Conservation (phyloP, 2,113 vertebrate genomes). For the Haliaeetus leucogaster region DNA sequence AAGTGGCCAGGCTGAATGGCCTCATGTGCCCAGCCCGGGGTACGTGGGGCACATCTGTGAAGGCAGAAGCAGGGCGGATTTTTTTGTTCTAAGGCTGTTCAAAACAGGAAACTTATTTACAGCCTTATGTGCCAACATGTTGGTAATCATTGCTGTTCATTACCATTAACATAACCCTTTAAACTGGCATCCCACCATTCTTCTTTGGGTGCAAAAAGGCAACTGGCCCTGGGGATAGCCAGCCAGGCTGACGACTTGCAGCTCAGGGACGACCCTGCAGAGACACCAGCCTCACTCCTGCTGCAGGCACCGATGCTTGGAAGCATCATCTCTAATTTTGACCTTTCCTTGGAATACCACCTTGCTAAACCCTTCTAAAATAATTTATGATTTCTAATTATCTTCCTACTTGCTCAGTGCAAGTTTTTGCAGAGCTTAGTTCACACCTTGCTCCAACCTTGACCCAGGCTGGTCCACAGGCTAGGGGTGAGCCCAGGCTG, state of each 20-base stretch:
- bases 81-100: neutral
- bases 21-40: rapidly evolving
- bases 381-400: neutral
- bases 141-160: neutral
- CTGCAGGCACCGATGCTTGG: neutral
- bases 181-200: neutral
- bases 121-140: neutral
- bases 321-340: neutral
- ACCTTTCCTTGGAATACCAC: neutral
- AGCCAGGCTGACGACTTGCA: neutral
- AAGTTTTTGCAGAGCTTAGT: neutral
- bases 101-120: neutral
- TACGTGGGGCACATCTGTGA: neutral
- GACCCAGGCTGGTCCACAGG: neutral
- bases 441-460: neutral
- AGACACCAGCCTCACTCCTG: no score
- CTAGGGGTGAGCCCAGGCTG: neutral
- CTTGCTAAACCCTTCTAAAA: neutral
- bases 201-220: neutral
- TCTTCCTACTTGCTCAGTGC: neutral
- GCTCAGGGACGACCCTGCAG: neutral
- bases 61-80: neutral
- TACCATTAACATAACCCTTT: neutral
- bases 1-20: neutral
- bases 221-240: neutral